Percentiles rank a stretch among this genome's conserved stretches.
phyloP scores from a whole-genome alignment of 2,113 vertebrate species.

The Coturnix japonica region DNA sequence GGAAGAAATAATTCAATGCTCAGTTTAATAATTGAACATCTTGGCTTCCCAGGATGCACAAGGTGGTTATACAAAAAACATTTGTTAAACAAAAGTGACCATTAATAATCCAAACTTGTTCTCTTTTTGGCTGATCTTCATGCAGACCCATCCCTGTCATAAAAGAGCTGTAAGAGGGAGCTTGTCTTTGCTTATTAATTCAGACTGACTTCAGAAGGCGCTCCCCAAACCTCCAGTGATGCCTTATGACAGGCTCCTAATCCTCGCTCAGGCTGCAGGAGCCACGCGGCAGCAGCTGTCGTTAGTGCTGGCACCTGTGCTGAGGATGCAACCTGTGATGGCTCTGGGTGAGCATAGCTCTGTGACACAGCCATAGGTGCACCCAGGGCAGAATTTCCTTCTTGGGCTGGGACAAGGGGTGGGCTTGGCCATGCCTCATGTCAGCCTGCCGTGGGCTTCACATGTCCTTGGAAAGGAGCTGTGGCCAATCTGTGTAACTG shows the following conservation, averaged over 20 bases:
- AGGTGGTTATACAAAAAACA: constrained; percentile 63
- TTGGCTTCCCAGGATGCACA: constrained; percentile 48
- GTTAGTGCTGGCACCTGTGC: constrained; percentile 18
- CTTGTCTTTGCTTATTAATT: constrained; percentile 69
- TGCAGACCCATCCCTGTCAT: constrained; percentile 57
- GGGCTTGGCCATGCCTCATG: accelerated
- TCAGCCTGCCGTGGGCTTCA: accelerated
- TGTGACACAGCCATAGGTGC: not conserved
- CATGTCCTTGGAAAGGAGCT: accelerated
- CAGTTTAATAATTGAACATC: constrained; percentile 58
- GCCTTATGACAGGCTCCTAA: constrained; percentile 66
- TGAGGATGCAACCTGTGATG: not conserved
- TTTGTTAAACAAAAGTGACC: constrained; percentile 74
- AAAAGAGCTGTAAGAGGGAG: constrained; percentile 66
- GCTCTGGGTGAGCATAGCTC: not conserved
- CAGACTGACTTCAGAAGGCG: constrained; percentile 62
- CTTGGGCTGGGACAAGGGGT: accelerated
- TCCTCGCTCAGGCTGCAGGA: constrained; percentile 19
- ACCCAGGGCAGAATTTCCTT: accelerated
- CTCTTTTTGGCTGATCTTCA: constrained; percentile 66
- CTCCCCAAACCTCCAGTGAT: constrained; percentile 50
- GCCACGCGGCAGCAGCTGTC: not conserved
- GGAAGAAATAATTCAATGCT: constrained; percentile 61
- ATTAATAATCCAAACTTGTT: constrained; percentile 71
- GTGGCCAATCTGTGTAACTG: not conserved